Evolutionary conservation across 92 coral and sea anemone species (phyloP).

Genomic region (Porites cylindrica): DNA sequence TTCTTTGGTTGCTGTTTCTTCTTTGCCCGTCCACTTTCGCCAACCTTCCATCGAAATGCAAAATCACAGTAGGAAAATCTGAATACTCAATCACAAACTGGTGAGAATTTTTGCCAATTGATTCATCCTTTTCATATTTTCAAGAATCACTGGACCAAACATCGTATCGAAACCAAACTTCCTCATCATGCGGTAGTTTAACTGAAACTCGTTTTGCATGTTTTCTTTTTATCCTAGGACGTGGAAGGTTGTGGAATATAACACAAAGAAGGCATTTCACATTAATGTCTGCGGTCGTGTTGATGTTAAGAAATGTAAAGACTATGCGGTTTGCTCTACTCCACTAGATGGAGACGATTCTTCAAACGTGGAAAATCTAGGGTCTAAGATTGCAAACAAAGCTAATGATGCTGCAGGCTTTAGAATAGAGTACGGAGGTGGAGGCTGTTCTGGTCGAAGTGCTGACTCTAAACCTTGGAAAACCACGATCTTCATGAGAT

Average conservation of each 20-base stretch:
- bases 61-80: slow-evolving; percentile 33
- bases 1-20: slow-evolving; percentile 18
- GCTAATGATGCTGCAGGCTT: slow-evolving; percentile 49
- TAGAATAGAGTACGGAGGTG: slow-evolving; percentile 53
- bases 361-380: neutral
- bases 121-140: neutral
- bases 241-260: slow-evolving; percentile 56
- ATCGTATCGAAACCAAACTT: neutral
- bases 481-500: slow-evolving; percentile 71
- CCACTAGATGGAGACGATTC: neutral
- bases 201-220: neutral
- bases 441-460: slow-evolving; percentile 37
- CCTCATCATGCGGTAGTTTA: neutral
- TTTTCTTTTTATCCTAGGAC: slow-evolving; percentile 40
- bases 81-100: slow-evolving; percentile 59
- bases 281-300: slow-evolving; percentile 69
- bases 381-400: neutral
- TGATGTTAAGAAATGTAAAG: slow-evolving; percentile 12
- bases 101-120: slow-evolving; percentile 33
- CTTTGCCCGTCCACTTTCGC: slow-evolving; percentile 20
- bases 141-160: neutral
- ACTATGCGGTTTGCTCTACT: slow-evolving; percentile 49
- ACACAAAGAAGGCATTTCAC: slow-evolving; percentile 2
- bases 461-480: slow-evolving; percentile 12
- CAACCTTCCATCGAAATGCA: slow-evolving; percentile 55